Conservation (phyloP, 2,888 invertebrate species). For the Zeuzera pyrina region DNA sequence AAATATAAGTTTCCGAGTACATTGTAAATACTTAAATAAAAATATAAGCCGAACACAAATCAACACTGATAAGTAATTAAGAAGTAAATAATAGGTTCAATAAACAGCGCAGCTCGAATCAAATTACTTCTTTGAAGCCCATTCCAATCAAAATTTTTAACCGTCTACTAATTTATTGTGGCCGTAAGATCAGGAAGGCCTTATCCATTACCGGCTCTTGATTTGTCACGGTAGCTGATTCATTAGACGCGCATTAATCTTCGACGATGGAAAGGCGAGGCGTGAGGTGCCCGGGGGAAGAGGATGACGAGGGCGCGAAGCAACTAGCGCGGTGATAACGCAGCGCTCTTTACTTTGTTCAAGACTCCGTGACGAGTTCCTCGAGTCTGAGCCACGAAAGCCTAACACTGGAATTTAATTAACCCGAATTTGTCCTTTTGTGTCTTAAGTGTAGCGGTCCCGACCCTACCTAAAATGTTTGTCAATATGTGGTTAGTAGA, state of each 20-base stretch:
- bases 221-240: conserved; percentile 65
- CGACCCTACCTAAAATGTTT: conserved; percentile 32
- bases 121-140: too few species aligned
- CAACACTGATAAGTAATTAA: too few species aligned
- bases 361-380: conserved; percentile 48
- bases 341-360: conserved; percentile 44
- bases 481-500: conserved; percentile 32
- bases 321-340: conserved; percentile 49
- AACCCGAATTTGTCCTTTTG: conserved; percentile 59
- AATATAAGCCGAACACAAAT: too few species aligned
- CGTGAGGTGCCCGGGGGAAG: conserved; percentile 23
- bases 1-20: too few species aligned
- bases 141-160: conserved; percentile 32
- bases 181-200: conserved; percentile 46
- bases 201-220: conserved; percentile 56
- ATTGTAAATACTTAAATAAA: too few species aligned
- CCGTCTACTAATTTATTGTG: conserved; percentile 44
- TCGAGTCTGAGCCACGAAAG: conserved; percentile 36
- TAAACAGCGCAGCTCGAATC: too few species aligned
- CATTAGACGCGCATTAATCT: conserved; percentile 61
- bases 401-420: conserved; percentile 59
- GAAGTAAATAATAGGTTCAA: too few species aligned
- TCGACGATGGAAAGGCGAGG: too few species aligned
- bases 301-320: conserved; percentile 20
- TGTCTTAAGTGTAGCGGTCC: conserved; percentile 27